These are phyloP conservation scores for Hybos culiciformis DNA, from an alignment of 2,888 invertebrate species.

Conservation along the genomic window DNA sequence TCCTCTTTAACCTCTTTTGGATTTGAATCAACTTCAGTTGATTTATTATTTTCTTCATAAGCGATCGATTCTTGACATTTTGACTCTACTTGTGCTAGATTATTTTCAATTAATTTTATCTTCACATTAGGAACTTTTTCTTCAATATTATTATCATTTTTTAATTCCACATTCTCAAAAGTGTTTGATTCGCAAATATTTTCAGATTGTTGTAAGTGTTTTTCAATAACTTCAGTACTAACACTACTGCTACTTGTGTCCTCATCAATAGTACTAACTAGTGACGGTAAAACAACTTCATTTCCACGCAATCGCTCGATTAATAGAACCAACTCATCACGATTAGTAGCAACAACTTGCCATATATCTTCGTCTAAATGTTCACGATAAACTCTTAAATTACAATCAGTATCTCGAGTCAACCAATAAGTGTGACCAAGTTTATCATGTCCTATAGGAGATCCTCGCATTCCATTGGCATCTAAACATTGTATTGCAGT, in stretches of 20 bases:
- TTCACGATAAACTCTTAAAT: slow-evolving; percentile 85
- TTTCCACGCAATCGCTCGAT: slow-evolving; percentile 64
- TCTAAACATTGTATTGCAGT: slow-evolving; percentile 65
- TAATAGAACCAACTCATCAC: slow-evolving; percentile 66
- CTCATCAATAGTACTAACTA: slow-evolving; percentile 46
- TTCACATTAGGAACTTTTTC: slow-evolving; percentile 29
- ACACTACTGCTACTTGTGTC: slow-evolving; percentile 47
- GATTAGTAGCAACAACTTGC: slow-evolving; percentile 78
- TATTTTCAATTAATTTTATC: slow-evolving; percentile 22
- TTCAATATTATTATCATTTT: slow-evolving; percentile 5
- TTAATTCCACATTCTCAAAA: slow-evolving; percentile 16
- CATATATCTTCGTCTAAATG: slow-evolving; percentile 94
- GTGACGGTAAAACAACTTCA: slow-evolving; percentile 42
- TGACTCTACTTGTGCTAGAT: background rate
- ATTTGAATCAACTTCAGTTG: background rate
- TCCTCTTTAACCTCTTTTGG: background rate
- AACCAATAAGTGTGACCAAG: slow-evolving; percentile 89
- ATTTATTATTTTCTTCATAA: slow-evolving; percentile 15
- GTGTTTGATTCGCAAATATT: slow-evolving; percentile 12
- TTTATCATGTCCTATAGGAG: slow-evolving; percentile 85
- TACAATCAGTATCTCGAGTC: slow-evolving; percentile 76
- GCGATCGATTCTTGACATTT: slow-evolving; percentile 13
- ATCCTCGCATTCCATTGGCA: slow-evolving; percentile 66
- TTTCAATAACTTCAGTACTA: slow-evolving; percentile 19
- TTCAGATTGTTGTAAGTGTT: slow-evolving; percentile 23